Evolutionary conservation across 2,113 vertebrate species (phyloP).

Genomic region (Larimichthys polyactis): DNA sequence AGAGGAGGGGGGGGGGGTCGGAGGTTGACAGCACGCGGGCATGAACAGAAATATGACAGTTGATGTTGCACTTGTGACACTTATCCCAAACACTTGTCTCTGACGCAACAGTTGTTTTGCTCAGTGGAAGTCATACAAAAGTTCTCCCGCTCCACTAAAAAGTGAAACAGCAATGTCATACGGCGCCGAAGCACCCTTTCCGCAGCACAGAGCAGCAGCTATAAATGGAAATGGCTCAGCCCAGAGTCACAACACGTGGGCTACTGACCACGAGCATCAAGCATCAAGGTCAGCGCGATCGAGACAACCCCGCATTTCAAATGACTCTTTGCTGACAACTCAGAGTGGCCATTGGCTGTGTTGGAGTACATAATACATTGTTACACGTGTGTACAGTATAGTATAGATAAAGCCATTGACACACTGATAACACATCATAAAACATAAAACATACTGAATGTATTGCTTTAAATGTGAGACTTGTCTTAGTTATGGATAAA

Average conservation of each 20-base stretch:
- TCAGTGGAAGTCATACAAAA: conserved; percentile 60
- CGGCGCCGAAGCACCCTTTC: conserved; percentile 51
- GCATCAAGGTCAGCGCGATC: conserved; percentile 58
- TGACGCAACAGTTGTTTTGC: conserved; percentile 46
- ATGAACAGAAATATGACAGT: conserved; percentile 57
- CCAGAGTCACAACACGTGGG: conserved; percentile 43
- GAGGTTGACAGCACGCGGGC: conserved; percentile 7
- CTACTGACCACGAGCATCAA: conserved; percentile 47
- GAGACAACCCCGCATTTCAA: conserved; percentile 31
- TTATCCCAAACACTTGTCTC: conserved; percentile 50
- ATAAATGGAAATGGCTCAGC: conserved; percentile 55
- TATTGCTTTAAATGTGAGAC: conserved; percentile 80
- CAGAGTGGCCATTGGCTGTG: conserved; percentile 60
- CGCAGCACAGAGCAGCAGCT: conserved; percentile 31
- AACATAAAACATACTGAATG: conserved; percentile 67
- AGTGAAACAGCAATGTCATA: conserved; percentile 60
- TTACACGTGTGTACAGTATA: conserved; percentile 64
- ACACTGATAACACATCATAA: conserved; percentile 67
- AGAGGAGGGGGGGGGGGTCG: neutral
- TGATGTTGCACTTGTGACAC: conserved; percentile 61
- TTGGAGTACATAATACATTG: conserved; percentile 51
- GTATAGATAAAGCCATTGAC: conserved; percentile 71
- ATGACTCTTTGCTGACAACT: conserved; percentile 44
- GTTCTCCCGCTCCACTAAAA: conserved; percentile 36
- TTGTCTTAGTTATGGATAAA: conserved; percentile 41